Evolutionary conservation across 2,797 vertebrate genomes (phyloP).

Genomic region (Centropyge bicolor): DNA sequence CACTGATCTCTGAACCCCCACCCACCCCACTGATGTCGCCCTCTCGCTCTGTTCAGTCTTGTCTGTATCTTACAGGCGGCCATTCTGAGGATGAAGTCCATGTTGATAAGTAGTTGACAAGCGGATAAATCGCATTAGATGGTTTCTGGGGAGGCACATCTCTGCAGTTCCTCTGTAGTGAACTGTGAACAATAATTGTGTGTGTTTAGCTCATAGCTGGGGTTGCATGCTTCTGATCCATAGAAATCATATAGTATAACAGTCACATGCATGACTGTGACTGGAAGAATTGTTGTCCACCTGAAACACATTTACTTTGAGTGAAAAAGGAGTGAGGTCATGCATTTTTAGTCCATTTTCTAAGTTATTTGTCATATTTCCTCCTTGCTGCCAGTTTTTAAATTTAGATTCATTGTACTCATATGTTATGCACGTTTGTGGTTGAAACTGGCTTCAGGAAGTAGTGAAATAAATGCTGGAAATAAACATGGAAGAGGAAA

Average conservation of each 20-base stretch:
- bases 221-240: not conserved
- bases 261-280: not conserved
- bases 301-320: not conserved
- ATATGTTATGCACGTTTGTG: not conserved
- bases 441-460: not conserved
- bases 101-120: slow-evolving; percentile 54
- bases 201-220: not conserved
- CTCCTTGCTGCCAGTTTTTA: not conserved
- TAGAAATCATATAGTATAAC: not conserved
- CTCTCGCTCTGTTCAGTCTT: slow-evolving; percentile 14
- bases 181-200: not conserved
- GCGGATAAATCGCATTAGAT: slow-evolving; percentile 49
- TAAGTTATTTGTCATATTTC: slow-evolving; percentile 4
- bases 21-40: slow-evolving; percentile 10
- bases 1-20: slow-evolving; percentile 3
- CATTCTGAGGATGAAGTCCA: slow-evolving; percentile 48
- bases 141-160: slow-evolving; percentile 14
- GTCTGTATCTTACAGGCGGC: slow-evolving; percentile 36
- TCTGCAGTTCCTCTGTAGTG: slow-evolving; percentile 1
- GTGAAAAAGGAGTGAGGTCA: slow-evolving; percentile 4
- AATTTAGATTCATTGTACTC: not conserved
- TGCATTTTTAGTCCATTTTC: slow-evolving; percentile 6
- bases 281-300: not conserved
- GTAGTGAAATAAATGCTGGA: slow-evolving; percentile 7
- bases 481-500: slow-evolving; percentile 10